Percentiles rank a stretch among this genome's conserved stretches.
These are phyloP conservation scores for Sarcophilus harrisii DNA, from an alignment of 2,797 vertebrate species.

Conservation along the genomic window DNA sequence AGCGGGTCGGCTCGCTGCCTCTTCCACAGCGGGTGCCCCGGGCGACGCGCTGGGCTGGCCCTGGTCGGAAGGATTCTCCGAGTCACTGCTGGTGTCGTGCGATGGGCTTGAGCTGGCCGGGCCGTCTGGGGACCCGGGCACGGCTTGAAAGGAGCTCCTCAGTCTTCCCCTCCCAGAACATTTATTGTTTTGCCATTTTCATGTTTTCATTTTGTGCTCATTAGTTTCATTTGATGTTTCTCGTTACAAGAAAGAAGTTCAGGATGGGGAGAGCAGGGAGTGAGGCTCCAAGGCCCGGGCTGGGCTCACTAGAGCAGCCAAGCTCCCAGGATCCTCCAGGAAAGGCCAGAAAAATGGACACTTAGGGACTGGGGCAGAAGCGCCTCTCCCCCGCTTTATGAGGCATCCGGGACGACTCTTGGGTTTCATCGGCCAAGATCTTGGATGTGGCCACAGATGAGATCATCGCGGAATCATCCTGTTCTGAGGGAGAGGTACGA, in stretches of 20 bases:
- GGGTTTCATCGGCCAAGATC: not conserved
- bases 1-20: not conserved
- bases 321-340: slow-evolving; percentile 2
- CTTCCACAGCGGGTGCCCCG: not conserved
- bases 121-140: not conserved
- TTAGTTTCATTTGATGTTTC: slow-evolving; percentile 28
- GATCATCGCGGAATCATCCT: slow-evolving; percentile 67
- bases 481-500: slow-evolving; percentile 53
- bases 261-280: slow-evolving; percentile 4
- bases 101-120: not conserved
- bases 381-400: not conserved
- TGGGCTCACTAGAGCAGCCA: not conserved
- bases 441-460: slow-evolving; percentile 47
- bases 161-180: not conserved
- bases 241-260: slow-evolving; percentile 26
- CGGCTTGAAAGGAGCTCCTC: not conserved
- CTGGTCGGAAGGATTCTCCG: not conserved
- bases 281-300: not conserved
- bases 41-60: too few relatives aligned
- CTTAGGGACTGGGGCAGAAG: slow-evolving; percentile 21
- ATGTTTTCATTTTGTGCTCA: not conserved
- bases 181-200: not conserved
- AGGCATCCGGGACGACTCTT: not conserved
- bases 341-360: slow-evolving; percentile 1
- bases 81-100: not conserved